Evolutionary conservation across 2,797 vertebrate species (phyloP).

Genomic region (Carapus acus): DNA sequence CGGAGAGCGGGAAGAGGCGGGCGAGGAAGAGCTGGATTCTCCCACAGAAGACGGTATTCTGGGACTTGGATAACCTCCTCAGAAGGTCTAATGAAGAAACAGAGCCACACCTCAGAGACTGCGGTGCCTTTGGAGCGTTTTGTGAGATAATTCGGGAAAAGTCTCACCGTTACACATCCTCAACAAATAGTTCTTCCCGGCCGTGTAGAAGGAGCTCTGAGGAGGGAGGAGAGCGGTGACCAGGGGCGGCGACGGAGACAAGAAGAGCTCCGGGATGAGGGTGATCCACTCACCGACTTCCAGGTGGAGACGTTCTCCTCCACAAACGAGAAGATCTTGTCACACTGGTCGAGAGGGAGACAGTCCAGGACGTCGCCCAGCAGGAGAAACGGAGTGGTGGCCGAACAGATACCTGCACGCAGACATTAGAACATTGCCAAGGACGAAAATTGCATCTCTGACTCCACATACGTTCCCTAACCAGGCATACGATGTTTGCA

Average conservation of each 20-base stretch:
- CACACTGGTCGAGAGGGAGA: slow-evolving; percentile 93
- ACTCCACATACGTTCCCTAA: too few species aligned
- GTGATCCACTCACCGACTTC: slow-evolving; percentile 88
- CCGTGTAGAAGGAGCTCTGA: slow-evolving; percentile 94
- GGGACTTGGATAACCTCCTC: slow-evolving; percentile 93
- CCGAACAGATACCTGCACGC: slow-evolving; percentile 86
- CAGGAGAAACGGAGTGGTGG: slow-evolving; percentile 91
- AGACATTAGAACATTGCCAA: too few species aligned
- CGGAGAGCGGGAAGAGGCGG: slow-evolving; percentile 93
- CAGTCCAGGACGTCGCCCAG: slow-evolving; percentile 95
- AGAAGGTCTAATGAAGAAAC: slow-evolving; percentile 83
- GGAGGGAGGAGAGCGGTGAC: slow-evolving; percentile 39
- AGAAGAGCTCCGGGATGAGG: not conserved
- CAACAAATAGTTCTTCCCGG: slow-evolving; percentile 96
- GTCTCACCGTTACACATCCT: slow-evolving; percentile 97
- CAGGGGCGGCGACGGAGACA: not conserved
- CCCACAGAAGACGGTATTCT: slow-evolving; percentile 98
- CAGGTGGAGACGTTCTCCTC: slow-evolving; percentile 97
- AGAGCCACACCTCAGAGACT: slow-evolving; percentile 8
- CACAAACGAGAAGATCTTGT: slow-evolving; percentile 95
- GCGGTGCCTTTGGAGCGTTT: not conserved
- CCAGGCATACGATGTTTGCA: too few species aligned
- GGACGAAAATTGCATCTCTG: too few species aligned
- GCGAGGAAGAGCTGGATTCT: slow-evolving; percentile 97
- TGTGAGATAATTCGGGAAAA: not conserved